A percentile compares a stretch with the other conserved stretches of the same genome.
These are phyloP conservation scores for Drosophila bifasciata DNA, from an alignment of 1,140 invertebrate genomes.

Conservation along the genomic window DNA sequence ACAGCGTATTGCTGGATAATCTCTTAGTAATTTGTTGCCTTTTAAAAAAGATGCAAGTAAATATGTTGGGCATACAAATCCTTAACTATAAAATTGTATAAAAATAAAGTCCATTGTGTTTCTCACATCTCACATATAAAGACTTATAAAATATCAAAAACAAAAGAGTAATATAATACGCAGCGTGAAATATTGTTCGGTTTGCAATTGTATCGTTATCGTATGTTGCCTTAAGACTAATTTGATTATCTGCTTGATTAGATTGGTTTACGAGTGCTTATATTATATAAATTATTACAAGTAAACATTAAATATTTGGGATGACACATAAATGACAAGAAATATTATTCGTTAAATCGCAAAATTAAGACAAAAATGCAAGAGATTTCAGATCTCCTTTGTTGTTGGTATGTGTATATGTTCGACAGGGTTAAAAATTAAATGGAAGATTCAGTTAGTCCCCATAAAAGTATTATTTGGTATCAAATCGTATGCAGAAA, in stretches of 20 bases:
- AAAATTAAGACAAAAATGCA: conserved; percentile 33
- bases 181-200: conserved; percentile 9
- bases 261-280: conserved; percentile 69
- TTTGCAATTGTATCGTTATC: neutral
- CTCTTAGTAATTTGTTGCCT: conserved; percentile 25
- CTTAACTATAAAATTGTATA: conserved; percentile 30
- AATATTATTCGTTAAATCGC: conserved; percentile 19
- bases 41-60: conserved; percentile 15
- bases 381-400: neutral
- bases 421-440: conserved; percentile 9
- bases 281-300: conserved; percentile 57
- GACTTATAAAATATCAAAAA: conserved; percentile 20
- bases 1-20: conserved; percentile 18
- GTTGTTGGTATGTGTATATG: neutral
- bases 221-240: conserved; percentile 53
- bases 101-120: conserved; percentile 4
- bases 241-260: conserved; percentile 79
- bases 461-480: conserved; percentile 53
- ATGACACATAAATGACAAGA: conserved; percentile 62
- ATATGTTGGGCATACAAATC: conserved; percentile 14
- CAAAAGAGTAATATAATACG: conserved; percentile 31
- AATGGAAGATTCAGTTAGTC: conserved; percentile 35
- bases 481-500: conserved; percentile 41
- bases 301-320: conserved; percentile 67
- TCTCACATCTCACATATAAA: neutral